Conservation (phyloP, 2,888 invertebrate genomes). For the Phengaris arion region DNA sequence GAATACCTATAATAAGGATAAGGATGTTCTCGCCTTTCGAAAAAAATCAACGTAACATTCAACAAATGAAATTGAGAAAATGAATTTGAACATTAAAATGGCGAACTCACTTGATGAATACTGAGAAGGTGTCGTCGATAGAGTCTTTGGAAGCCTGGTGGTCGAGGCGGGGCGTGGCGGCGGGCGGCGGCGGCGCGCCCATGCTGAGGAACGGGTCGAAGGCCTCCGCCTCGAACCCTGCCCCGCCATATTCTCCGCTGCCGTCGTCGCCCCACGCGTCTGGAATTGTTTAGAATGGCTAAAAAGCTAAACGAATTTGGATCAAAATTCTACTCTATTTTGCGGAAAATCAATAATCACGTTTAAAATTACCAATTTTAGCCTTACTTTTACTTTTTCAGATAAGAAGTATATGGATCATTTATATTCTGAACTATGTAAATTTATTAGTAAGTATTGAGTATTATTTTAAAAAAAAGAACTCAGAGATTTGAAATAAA, state of each 20-base stretch:
- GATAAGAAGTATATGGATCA: too few relatives aligned
- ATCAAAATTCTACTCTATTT: neutral
- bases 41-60: neutral
- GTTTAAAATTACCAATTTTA: neutral
- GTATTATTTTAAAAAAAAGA: too few relatives aligned
- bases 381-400: too few relatives aligned
- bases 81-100: neutral
- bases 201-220: constrained; percentile 91
- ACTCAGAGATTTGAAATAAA: too few relatives aligned
- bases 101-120: constrained; percentile 84
- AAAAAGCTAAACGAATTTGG: neutral
- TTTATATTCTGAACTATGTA: too few relatives aligned
- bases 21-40: too few relatives aligned
- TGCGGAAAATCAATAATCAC: neutral
- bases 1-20: too few relatives aligned
- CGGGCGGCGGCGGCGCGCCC: constrained; percentile 86
- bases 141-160: constrained; percentile 87
- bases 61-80: neutral
- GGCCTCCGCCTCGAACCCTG: constrained; percentile 85
- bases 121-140: constrained; percentile 88
- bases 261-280: constrained; percentile 66
- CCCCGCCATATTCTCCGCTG: constrained; percentile 55
- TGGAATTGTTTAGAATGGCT: constrained; percentile 35
- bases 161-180: constrained; percentile 82
- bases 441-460: too few relatives aligned